Base-by-base conservation (phyloP, 35 echinoderm and acorn worm genomes). In the Eucidaris tribuloides region DNA sequence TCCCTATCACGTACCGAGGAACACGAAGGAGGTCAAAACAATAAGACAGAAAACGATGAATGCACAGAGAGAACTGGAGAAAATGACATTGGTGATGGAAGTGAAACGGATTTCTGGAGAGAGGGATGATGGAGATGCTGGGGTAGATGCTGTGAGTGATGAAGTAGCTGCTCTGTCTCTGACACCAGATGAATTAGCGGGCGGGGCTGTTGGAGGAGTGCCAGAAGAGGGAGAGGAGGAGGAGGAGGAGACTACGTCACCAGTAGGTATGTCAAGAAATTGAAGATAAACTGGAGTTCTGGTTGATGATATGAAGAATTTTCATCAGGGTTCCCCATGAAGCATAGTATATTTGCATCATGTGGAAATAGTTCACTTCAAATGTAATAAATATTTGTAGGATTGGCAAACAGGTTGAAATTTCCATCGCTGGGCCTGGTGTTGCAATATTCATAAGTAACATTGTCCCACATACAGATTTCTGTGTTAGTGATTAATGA, bases 191-290 rank as follows among this genome's bases (percentile, higher is more conserved):
- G 56, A 40, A 42, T 77, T 40, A 66, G 79, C 30, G 20, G 39
- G 44, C 31, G 88, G 32, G 63, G 84, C 33, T 5, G 39, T 54
- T 41, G 88, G 32, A 76, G 84, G 43, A 14, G 60, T n/a, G 41
- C 46, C 24, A 32, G 45, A 77, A 55, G 82, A 59, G 48, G 76
- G 30, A 28, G 63, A 17, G 35, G 54, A 46, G 32, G 82, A 85
- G n/a, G 63, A 15, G 29, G 65, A 30, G 23, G 52, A 52, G 41
- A 28, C 36, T 2, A 83, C 9, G 1, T 65, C 61, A 27, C 32
- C 64, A 76, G 15, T 62, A 58, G 68, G 80, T 82, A 22, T 54
- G 65, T 80, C n/a, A n/a, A n/a, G n/a, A n/a, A n/a, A n/a, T n/a
- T n/a, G n/a, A n/a, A n/a, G n/a, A n/a, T n/a, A n/a, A n/a, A n/a